Percentiles rank a stretch among this genome's conserved stretches.
Evolutionary conservation across 2,113 vertebrate species (phyloP).

Genomic region (Capra hircus): DNA sequence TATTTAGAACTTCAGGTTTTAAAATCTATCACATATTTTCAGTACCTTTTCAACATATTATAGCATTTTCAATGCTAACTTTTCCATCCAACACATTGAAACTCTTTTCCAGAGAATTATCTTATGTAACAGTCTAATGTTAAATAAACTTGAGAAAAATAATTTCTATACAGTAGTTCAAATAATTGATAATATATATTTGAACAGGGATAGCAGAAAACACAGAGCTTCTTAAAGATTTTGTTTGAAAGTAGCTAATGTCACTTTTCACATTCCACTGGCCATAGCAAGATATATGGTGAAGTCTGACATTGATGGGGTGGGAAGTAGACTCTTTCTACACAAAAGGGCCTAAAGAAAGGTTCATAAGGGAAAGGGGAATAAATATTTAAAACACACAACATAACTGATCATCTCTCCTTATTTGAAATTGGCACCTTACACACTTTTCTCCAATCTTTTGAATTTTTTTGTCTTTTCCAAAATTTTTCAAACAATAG

Average conservation of each 20-base stretch:
- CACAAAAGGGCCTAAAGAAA: not conserved
- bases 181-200: not conserved
- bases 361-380: not conserved
- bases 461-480: not conserved
- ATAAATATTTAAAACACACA: not conserved
- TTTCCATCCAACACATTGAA: not conserved
- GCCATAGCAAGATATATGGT: not conserved
- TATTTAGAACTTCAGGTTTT: not conserved
- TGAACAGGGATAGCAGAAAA: not conserved
- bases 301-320: not conserved
- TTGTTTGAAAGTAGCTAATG: not conserved
- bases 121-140: not conserved
- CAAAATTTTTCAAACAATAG: conserved; percentile 15
- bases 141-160: not conserved
- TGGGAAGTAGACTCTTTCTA: not conserved
- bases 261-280: not conserved
- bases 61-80: not conserved
- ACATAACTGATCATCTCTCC: not conserved
- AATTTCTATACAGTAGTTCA: not conserved
- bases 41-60: not conserved
- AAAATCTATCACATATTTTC: not conserved
- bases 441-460: not conserved
- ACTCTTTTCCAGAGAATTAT: not conserved
- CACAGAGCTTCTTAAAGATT: not conserved
- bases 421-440: not conserved